phyloP scores from a whole-genome alignment of 1,140 invertebrate species.

The Pentalonia nigronervosa region DNA sequence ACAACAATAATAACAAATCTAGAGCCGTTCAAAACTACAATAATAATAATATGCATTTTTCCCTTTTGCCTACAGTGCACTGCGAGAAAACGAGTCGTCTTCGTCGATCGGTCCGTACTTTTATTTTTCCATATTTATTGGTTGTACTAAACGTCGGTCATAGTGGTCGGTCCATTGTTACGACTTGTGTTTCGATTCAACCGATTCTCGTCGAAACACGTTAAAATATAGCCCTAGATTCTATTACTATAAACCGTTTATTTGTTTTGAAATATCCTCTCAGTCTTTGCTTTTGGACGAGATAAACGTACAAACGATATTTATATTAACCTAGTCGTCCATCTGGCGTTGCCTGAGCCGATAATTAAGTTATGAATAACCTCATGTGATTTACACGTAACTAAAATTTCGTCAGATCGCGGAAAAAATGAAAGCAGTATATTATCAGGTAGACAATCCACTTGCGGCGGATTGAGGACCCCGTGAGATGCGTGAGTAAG shows the following conservation, averaged over 20 bases:
- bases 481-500: no score
- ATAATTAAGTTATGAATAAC: no score
- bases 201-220: not conserved
- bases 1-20: slow-evolving; percentile 3
- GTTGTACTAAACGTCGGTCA: not conserved
- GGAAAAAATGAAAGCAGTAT: no score
- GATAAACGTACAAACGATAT: not conserved
- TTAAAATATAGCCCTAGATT: not conserved
- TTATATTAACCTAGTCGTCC: no score
- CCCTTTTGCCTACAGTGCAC: not conserved
- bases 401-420: no score
- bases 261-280: not conserved
- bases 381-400: no score
- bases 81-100: not conserved
- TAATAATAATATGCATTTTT: not conserved
- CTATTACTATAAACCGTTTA: no score
- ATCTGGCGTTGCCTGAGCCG: no score
- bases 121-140: not conserved
- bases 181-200: not conserved
- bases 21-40: not conserved
- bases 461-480: no score
- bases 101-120: not conserved
- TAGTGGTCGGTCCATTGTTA: no score
- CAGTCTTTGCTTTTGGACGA: not conserved
- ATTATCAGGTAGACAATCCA: no score